Base-by-base conservation (phyloP, 2,113 vertebrate genomes). In the Marmota flaviventris region DNA sequence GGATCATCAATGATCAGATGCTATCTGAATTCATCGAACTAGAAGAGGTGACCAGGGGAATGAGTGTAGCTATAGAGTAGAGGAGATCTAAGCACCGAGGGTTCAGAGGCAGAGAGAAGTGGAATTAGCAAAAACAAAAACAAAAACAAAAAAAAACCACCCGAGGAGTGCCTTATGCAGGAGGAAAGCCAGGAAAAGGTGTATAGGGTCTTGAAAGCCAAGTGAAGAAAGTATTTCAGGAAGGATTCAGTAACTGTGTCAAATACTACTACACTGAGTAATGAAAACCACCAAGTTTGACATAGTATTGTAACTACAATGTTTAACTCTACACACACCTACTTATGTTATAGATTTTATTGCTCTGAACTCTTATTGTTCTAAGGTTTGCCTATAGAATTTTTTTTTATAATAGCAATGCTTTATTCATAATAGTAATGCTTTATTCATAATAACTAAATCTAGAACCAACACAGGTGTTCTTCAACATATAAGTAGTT, bases 301-400 rank as follows among this genome's bases (percentile, higher is more conserved):
- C 5, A 11, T 78, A 82, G 29, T 0, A 9, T 95, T 81, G 37
- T 45, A 63, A 29, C 32, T 75, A 4, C 63, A 78, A 77, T 12
- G 92, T 75, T 79, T 82, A 89, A 32, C 25, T 42, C 18, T 1
- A 89, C 3, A 61, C 25, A 77, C 8, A 18, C 10, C 34, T 25
- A 11, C 12, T 18, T 48, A 32, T 63, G 32, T 84, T 79, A 76
- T 4, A 84, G 76, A 37, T 91, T 65, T 92, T 95, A 94, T 65
- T 94, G 70, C n/a, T 92, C 51, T 86, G 85, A 94, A 73, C 37
- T 78, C 37, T 77, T 89, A n/a, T 39, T 85, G 32, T 95, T 84
- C 67, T 37, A 79, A 32, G 79, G 34, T 75, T 95, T 53, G 13
- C 58, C 42, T 96, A 4, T 69, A 53, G 56, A 93, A 61, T 85